Percentiles rank a stretch among this genome's conserved stretches.
phyloP scores from a whole-genome alignment of 2,797 vertebrate genomes.

The Propithecus deckenii region DNA sequence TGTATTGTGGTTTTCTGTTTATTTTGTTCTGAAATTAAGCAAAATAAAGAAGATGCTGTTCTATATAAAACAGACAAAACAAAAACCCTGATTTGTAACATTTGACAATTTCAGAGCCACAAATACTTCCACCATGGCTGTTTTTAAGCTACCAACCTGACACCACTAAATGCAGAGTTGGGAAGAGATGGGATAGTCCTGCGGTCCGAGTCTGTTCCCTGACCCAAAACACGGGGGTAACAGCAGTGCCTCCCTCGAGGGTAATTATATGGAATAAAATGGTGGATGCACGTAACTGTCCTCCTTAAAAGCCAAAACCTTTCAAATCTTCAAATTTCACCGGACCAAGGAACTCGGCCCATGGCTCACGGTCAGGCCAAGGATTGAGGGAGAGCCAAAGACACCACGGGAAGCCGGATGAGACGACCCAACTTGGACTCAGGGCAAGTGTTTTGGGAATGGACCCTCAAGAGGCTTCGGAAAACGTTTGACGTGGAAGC shows the following conservation, averaged over 20 bases:
- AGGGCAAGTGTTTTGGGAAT: neutral
- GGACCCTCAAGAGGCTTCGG: neutral
- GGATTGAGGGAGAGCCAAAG: neutral
- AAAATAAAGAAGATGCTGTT: slow-evolving; percentile 60
- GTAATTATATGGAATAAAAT: neutral
- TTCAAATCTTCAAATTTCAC: neutral
- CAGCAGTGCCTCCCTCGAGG: neutral
- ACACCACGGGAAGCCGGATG: neutral
- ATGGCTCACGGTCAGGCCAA: neutral
- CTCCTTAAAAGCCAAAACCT: neutral
- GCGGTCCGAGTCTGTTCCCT: neutral
- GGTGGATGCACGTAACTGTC: too few species aligned
- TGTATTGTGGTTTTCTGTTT: slow-evolving; percentile 55
- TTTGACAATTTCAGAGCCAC: neutral
- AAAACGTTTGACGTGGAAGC: neutral
- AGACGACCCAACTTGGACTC: neutral
- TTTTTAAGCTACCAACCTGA: neutral
- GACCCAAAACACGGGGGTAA: neutral
- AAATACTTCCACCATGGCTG: neutral
- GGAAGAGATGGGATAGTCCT: neutral
- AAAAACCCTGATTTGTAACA: neutral
- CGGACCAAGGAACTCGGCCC: neutral
- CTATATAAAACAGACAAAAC: neutral
- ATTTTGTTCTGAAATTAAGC: slow-evolving; percentile 75
- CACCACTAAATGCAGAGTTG: neutral